Base-by-base conservation (phyloP, 2,888 invertebrate genomes). In the Tachina lurida region DNA sequence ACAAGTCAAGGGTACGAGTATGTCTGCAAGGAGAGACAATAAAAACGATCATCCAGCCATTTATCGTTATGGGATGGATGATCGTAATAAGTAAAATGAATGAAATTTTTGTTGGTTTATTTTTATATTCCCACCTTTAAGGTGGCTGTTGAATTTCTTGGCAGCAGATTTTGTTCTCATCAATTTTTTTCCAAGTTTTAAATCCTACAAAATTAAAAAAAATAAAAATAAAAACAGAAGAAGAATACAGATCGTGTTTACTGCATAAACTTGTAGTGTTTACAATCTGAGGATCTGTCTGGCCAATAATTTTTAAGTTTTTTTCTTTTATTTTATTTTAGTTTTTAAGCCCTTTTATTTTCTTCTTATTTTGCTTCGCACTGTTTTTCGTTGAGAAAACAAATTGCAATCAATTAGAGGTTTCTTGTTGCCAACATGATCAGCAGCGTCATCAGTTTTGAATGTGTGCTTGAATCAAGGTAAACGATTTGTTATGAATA, bases 381-480 rank as follows among this genome's bases (percentile, higher is more conserved):
- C 15, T 74, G 31, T n/a, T 76, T 75, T 73, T 82, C 63, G 65
- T 87, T 87, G 63, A 76, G 58, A 85, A 67, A 83, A 88, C 88
- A 87, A 88, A 88, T 88, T 87, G 87, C 88, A 84, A 88, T 88
- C 88, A 88, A 88, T 88, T 88, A 88, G 88, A 87, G 78, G 84
- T 77, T 87, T 60, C 81, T 81, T 86, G 86, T 58, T 73, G 63
- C 67, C 77, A 81, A 43, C 73, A 81, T 77, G 60, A 84, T 81
- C 84, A 78, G 60, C 78, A 62, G 60, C 78, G 52, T 15, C 67
- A 67, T 10, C 12, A 47, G 76, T 19, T 76, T 39, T 74, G 43
- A 10, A 17, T 49, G 58, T 58, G 77, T 62, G 58, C 22, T 22
- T 71, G 67, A 31, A 47, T 71, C 62, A 68, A 62, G 43, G 65